Percentiles rank a stretch among this genome's conserved stretches.
These are phyloP conservation scores for Hypsibius dujardini DNA, from an alignment of 1,140 invertebrate genomes.

Conservation along the genomic window DNA sequence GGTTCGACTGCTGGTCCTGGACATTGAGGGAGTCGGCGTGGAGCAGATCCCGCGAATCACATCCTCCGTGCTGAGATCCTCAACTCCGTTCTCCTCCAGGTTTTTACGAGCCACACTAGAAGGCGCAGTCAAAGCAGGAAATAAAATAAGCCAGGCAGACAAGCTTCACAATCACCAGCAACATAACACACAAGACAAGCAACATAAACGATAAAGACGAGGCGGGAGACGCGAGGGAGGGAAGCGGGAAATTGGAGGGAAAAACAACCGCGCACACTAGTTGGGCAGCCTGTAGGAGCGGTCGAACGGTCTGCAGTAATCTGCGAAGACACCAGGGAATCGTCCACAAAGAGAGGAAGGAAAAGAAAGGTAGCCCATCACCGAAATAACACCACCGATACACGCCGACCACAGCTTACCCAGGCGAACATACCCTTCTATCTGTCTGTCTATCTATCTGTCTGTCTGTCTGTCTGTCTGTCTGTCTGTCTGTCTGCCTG, in stretches of 20 bases:
- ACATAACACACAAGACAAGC: not conserved
- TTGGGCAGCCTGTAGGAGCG: not conserved
- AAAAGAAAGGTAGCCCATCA: not conserved
- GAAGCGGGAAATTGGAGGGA: not conserved
- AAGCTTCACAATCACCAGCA: not conserved
- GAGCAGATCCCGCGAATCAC: not conserved
- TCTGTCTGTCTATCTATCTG: no score
- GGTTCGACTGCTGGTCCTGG: not conserved
- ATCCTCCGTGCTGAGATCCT: not conserved
- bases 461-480: no score
- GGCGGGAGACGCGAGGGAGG: not conserved
- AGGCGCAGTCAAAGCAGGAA: not conserved
- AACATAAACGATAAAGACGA: not conserved
- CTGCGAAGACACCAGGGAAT: not conserved
- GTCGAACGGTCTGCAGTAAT: not conserved
- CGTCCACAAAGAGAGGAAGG: not conserved
- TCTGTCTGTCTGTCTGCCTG: no score
- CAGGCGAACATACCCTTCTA: no score
- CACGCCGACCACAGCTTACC: no score
- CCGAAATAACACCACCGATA: not conserved
- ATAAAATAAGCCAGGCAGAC: not conserved
- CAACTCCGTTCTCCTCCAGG: not conserved
- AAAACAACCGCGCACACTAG: not conserved
- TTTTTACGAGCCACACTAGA: not conserved
- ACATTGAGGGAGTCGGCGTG: no score